Evolutionary conservation across 2,113 vertebrate species (phyloP).

Genomic region (Istiophorus platypterus): DNA sequence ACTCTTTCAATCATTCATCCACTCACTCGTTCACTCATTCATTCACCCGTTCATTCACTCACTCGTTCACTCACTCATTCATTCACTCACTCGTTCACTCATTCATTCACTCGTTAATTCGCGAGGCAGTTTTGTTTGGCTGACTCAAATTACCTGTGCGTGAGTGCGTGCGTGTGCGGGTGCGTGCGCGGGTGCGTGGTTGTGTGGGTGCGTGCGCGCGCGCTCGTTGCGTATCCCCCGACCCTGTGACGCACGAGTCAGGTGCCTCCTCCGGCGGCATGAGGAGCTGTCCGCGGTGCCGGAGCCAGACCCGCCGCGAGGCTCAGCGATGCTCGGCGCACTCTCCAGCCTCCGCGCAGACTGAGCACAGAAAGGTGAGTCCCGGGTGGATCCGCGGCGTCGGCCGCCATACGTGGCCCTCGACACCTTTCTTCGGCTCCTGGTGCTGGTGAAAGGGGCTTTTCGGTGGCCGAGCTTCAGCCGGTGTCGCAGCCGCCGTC

Average conservation of each 20-base stretch:
- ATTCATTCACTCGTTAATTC: conserved; percentile 2
- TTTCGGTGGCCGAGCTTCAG: not conserved
- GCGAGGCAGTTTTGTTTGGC: conserved; percentile 15
- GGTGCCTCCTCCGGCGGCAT: conserved; percentile 76
- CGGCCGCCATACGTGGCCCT: no score
- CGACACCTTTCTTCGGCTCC: no score
- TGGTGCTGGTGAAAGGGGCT: no score
- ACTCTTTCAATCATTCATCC: no score
- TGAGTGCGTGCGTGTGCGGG: conserved; percentile 9
- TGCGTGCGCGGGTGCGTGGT: conserved; percentile 6
- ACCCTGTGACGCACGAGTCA: conserved; percentile 82
- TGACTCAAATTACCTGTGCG: conserved; percentile 39
- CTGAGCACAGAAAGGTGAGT: no score
- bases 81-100: not conserved
- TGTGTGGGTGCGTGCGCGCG: conserved; percentile 15
- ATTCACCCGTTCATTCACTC: not conserved
- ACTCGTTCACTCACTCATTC: no score
- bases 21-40: not conserved
- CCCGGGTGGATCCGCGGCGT: no score
- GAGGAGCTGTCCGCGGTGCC: conserved; percentile 88
- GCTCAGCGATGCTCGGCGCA: conserved; percentile 68
- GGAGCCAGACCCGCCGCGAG: conserved; percentile 58
- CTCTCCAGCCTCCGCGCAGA: conserved; percentile 55
- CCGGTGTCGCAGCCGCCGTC: conserved; percentile 12
- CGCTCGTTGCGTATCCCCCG: conserved; percentile 56